Conservation (phyloP, 1,140 invertebrate species). For the Pachyrhynchus sulphureomaculatus region DNA sequence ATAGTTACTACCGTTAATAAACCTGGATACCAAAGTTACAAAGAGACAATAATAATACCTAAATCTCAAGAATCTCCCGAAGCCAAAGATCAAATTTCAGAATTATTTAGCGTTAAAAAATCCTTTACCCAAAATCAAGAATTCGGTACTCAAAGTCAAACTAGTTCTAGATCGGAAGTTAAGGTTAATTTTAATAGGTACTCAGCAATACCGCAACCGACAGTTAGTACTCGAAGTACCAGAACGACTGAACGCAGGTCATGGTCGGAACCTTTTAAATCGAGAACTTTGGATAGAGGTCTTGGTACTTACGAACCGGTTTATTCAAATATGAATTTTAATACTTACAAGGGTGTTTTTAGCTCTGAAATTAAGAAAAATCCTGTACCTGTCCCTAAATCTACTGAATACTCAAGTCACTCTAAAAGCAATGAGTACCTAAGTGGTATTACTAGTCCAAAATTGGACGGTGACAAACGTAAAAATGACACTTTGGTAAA, state of each 20-base stretch:
- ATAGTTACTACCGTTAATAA: no score
- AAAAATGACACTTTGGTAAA: conserved; percentile 4
- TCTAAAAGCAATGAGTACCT: not conserved
- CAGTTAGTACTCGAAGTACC: not conserved
- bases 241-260: not conserved
- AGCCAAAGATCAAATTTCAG: not conserved
- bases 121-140: not conserved
- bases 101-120: no score
- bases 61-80: not conserved
- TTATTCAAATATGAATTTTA: conserved; percentile 19
- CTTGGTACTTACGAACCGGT: conserved; percentile 24
- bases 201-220: not conserved
- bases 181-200: conserved; percentile 5
- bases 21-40: not conserved
- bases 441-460: not conserved
- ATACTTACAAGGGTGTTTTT: not conserved
- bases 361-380: not conserved
- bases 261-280: conserved; percentile 13
- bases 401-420: not conserved
- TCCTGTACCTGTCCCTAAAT: conserved; percentile 19
- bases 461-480: not conserved
- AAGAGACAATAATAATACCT: not conserved
- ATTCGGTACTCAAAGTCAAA: not conserved
- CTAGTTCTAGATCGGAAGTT: not conserved
- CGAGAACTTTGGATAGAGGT: conserved; percentile 1